Evolutionary conservation across 2,797 vertebrate species (phyloP), one percentile per base, ranked within the genome.

Genomic region (Pristis pectinata): DNA sequence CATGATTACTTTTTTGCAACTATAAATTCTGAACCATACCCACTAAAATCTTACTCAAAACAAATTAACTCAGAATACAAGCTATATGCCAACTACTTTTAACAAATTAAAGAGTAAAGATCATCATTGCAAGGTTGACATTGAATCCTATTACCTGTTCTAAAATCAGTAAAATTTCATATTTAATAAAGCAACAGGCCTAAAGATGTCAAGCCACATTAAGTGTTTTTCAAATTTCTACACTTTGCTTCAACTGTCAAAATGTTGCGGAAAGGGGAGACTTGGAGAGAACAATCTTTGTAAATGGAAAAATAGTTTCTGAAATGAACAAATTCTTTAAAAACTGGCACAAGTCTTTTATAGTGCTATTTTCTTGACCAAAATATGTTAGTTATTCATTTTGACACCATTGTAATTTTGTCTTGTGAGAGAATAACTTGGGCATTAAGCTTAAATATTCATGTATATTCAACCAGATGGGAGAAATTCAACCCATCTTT

Each of bases 1-100:
- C 85, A 96, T 94, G 95, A 87, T 56, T 30, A 15, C 22, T 44
- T 19, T 59, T 87, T 72, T 87, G 10, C 4, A 87, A 56, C 53
- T 87, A 59, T 59, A 59, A 91, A 91, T 91, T 91, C 17, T 91
- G 59, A 87, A 61, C 56, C 15, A 59, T 17, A 41, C 15, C 56
- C 59, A 64, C 27, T 61, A 79, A 87, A 91, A 67, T 10, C 61
- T 67, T 1, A 67, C 17, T 7, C 10, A 61, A 64, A 91, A 27
- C 17, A n/a, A 30, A 59, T 85, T 30, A 87, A n/a, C 53, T 87
- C 15, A 9, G 41, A 22, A 34, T 6, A 27, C 8, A 34, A 49
- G 80, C 30, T 59, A 59, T 34, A 74, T 41, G 17, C 15, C 6
- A 22, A 61, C 67, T 91, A n/a, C 59, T 91, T 64, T 24, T 22